phyloP scores from a whole-genome alignment of 2,113 vertebrate genomes.

The Ictalurus punctatus region DNA sequence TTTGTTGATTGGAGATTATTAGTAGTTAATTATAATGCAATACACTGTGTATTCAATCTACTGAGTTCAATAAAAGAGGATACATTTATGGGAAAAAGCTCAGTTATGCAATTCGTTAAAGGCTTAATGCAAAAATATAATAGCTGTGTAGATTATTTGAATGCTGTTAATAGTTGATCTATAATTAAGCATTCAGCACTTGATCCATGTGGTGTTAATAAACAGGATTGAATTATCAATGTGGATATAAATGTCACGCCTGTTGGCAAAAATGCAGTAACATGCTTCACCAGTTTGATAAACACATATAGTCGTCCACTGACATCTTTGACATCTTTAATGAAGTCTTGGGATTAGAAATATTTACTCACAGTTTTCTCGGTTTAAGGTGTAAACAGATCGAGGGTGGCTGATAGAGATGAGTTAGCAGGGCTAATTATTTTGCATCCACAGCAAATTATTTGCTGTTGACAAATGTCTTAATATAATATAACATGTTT shows the following conservation, averaged over 20 bases:
- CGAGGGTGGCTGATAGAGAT: background rate
- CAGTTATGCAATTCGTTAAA: background rate
- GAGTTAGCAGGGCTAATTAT: background rate
- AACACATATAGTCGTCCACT: background rate
- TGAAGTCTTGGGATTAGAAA: background rate
- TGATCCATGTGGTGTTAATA: conserved; percentile 35
- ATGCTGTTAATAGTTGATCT: conserved; percentile 39
- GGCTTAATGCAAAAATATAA: background rate
- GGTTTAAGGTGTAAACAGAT: background rate
- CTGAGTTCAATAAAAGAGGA: background rate
- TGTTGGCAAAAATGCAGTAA: conserved; percentile 28
- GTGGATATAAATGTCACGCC: conserved; percentile 26
- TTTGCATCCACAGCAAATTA: background rate
- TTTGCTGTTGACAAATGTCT: background rate
- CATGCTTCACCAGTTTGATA: conserved; percentile 24
- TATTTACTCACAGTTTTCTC: background rate
- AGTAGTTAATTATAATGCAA: conserved; percentile 1
- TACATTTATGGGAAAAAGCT: background rate
- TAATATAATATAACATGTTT: no score
- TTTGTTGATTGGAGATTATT: background rate
- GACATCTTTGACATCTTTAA: background rate
- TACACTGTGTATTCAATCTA: background rate
- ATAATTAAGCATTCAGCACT: conserved; percentile 37
- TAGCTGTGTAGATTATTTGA: background rate
- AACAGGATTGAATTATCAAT: conserved; percentile 42